phyloP scores from a whole-genome alignment of 2,888 invertebrate genomes.

The Mesorhabditis spiculigera region DNA sequence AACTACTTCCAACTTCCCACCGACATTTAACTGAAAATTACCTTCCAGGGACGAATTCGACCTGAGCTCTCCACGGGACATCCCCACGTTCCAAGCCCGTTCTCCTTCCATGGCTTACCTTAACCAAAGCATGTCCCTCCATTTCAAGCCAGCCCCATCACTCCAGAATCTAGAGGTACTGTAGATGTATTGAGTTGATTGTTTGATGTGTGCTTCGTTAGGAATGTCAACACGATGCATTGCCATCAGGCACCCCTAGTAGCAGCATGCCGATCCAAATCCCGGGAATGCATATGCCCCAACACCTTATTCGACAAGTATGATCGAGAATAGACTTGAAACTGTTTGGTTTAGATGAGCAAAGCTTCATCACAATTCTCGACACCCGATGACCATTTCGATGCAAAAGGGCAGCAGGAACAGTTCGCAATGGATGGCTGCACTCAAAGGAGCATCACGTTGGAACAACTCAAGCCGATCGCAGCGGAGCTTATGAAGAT shows the following conservation, averaged over 20 bases:
- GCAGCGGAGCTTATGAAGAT: constrained; percentile 8
- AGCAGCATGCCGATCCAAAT: constrained; percentile 1
- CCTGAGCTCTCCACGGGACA: constrained; percentile 9
- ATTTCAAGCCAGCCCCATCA: neutral
- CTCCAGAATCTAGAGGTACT: constrained; percentile 6
- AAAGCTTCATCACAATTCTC: constrained; percentile 23
- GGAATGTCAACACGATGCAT: neutral
- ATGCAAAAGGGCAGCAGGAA: neutral
- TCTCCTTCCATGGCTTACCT: neutral
- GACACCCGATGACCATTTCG: constrained; percentile 42
- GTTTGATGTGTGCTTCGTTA: neutral
- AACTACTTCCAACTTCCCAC: too few species aligned
- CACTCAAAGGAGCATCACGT: constrained; percentile 13
- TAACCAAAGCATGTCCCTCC: neutral
- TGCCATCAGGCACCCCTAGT: neutral
- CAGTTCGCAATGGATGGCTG: constrained; percentile 16
- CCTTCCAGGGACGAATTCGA: too few species aligned
- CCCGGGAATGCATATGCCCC: constrained; percentile 5
- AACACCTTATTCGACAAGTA: constrained; percentile 1
- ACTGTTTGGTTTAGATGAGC: neutral
- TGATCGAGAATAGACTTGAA: neutral
- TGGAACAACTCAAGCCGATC: constrained; percentile 15
- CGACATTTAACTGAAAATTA: too few species aligned
- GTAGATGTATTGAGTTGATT: neutral
- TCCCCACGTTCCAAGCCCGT: neutral